phyloP scores from a whole-genome alignment of 2,888 invertebrate genomes.

The Pristionchus maxplancki region DNA sequence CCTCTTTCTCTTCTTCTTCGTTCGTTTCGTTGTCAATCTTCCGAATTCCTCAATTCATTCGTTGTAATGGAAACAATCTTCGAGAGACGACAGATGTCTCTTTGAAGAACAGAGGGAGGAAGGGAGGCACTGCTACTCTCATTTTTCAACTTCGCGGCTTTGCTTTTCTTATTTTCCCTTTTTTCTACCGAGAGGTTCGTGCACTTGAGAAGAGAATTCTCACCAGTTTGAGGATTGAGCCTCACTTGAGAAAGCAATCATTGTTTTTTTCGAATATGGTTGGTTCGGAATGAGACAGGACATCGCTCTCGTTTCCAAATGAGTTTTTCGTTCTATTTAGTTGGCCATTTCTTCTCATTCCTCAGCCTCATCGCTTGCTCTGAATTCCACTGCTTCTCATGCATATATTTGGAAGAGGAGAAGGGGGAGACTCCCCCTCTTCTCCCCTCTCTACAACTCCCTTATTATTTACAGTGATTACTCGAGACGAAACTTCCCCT shows the following conservation, averaged over 20 bases:
- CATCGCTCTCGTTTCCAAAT: neutral
- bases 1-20: conserved; percentile 19
- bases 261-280: neutral
- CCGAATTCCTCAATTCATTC: conserved; percentile 9
- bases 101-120: conserved; percentile 34
- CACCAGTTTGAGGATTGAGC: neutral
- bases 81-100: neutral
- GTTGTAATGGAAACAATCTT: conserved; percentile 24
- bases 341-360: conserved; percentile 11
- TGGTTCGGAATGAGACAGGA: neutral
- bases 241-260: neutral
- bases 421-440: neutral
- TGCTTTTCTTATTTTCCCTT: neutral
- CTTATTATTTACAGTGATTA: conserved; percentile 18
- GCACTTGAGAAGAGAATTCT: neutral
- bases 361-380: too few species aligned
- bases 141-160: neutral
- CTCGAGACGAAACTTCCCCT: neutral
- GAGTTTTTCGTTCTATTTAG: conserved; percentile 18
- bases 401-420: conserved; percentile 35
- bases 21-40: conserved; percentile 37
- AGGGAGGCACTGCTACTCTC: neutral
- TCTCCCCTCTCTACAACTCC: neutral
- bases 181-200: neutral
- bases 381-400: conserved; percentile 14